Conservation (phyloP, 2,797 vertebrate species). For the Prunella strophiata region DNA sequence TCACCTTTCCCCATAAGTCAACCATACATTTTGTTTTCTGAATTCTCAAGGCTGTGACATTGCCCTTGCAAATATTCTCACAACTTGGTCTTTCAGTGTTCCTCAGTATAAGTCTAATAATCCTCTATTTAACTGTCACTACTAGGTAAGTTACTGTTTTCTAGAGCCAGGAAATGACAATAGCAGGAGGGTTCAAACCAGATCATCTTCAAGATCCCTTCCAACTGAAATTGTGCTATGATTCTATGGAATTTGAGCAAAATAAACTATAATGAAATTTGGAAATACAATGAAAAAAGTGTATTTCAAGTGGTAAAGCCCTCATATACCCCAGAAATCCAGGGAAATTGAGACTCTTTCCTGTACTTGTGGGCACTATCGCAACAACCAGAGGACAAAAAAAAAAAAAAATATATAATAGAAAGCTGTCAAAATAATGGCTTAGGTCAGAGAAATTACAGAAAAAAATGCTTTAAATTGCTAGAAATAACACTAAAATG, state of each 20-base stretch:
- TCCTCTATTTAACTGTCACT: not conserved
- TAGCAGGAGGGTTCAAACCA: not conserved
- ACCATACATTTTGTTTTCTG: rapidly evolving
- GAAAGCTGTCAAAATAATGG: not conserved
- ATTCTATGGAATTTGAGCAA: not conserved
- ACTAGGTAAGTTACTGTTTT: not conserved
- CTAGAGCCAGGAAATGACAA: not conserved
- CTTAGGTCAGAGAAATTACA: not conserved
- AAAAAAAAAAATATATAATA: not conserved
- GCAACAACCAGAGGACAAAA: not conserved
- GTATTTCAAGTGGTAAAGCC: not conserved
- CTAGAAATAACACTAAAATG: not conserved
- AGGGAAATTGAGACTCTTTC: not conserved
- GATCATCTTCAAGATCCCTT: not conserved
- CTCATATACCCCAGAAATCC: not conserved
- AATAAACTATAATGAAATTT: not conserved
- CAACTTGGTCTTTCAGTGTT: not conserved
- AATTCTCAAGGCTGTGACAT: not conserved
- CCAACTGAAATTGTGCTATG: not conserved
- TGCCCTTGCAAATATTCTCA: not conserved
- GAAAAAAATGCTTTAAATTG: not conserved
- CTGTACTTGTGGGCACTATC: not conserved
- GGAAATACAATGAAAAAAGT: not conserved
- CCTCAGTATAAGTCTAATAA: not conserved
- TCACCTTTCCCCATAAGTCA: rapidly evolving